A percentile compares a stretch with the other conserved stretches of the same genome.
phyloP scores from a whole-genome alignment of 2,113 vertebrate species.

The Tringa solitaria region DNA sequence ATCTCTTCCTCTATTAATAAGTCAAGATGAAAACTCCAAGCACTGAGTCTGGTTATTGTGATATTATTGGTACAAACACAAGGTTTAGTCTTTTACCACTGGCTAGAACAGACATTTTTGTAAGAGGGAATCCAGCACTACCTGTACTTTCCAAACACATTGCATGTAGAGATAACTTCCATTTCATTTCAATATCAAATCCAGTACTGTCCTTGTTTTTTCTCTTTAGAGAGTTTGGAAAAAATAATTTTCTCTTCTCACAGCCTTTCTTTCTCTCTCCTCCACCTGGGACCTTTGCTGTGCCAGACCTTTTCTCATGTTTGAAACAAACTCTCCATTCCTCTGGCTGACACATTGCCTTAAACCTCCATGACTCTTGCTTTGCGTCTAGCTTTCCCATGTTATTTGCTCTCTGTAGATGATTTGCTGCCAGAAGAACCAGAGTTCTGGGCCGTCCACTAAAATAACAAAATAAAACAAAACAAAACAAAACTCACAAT shows the following conservation, averaged over 20 bases:
- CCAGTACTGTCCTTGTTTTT: background rate
- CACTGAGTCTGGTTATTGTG: rapidly evolving
- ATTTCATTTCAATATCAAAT: background rate
- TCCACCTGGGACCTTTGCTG: background rate
- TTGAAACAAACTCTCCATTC: background rate
- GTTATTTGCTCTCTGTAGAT: background rate
- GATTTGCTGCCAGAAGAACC: background rate
- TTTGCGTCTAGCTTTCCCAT: background rate
- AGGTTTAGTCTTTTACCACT: background rate
- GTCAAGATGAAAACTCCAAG: background rate
- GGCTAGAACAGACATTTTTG: background rate
- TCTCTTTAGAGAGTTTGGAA: background rate
- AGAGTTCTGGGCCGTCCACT: background rate
- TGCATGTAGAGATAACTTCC: background rate
- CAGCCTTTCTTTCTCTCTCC: background rate
- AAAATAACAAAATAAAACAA: background rate
- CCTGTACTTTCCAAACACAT: background rate
- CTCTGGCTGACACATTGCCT: background rate
- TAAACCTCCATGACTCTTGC: background rate
- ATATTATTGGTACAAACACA: background rate
- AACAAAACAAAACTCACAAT: background rate
- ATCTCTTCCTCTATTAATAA: background rate
- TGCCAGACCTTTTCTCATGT: background rate
- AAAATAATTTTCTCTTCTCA: background rate
- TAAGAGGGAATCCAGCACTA: background rate